phyloP scores from a whole-genome alignment of 1,140 invertebrate genomes.

The Drosophila sp. region DNA sequence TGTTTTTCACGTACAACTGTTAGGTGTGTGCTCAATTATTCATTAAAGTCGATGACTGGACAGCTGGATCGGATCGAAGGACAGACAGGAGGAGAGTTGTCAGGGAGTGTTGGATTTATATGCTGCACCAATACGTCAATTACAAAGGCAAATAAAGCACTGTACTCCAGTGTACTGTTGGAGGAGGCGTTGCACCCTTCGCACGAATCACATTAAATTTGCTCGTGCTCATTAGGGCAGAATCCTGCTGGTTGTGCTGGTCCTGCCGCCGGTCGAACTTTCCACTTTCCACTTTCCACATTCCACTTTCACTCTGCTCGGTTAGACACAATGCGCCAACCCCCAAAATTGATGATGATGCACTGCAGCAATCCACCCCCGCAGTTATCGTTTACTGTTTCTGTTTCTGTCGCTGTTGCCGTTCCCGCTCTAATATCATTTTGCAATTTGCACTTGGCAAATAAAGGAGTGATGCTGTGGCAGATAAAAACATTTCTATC shows the following conservation, averaged over 20 bases:
- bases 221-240: constrained; percentile 75
- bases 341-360: constrained; percentile 37
- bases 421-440: constrained; percentile 72
- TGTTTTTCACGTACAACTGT: constrained; percentile 48
- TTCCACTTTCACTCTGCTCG: constrained; percentile 58
- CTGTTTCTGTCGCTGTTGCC: no score
- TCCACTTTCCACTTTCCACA: constrained; percentile 72
- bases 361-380: constrained; percentile 47
- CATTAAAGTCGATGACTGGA: constrained; percentile 75
- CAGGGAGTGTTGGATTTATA: constrained; percentile 51
- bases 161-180: constrained; percentile 27
- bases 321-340: constrained; percentile 42
- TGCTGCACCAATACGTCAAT: constrained; percentile 62
- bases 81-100: constrained; percentile 14
- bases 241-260: constrained; percentile 36
- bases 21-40: constrained; percentile 69
- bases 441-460: constrained; percentile 84
- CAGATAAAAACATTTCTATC: constrained; percentile 71
- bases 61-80: constrained; percentile 11
- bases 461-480: constrained; percentile 82
- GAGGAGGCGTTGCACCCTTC: constrained; percentile 66
- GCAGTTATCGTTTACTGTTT: constrained; percentile 30
- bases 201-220: constrained; percentile 82
- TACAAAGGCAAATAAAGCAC: constrained; percentile 75
- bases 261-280: constrained; percentile 62